Evolutionary conservation across 2,888 invertebrate genomes (phyloP).

Genomic region (Stenoptilia bipunctidactyla): DNA sequence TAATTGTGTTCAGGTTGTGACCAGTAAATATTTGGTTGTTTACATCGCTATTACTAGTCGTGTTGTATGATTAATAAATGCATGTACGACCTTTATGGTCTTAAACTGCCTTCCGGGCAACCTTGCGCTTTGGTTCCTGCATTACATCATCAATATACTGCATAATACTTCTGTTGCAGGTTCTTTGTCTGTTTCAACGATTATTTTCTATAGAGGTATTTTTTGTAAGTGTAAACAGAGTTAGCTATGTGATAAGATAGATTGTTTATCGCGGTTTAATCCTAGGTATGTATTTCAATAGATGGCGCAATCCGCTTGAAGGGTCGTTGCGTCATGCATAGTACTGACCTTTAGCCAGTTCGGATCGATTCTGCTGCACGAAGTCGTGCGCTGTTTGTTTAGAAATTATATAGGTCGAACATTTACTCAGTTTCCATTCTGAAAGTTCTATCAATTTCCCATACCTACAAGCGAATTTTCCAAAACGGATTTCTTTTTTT

Average conservation of each 20-base stretch:
- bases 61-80: conserved; percentile 40
- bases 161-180: background rate
- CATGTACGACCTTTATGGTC: conserved; percentile 41
- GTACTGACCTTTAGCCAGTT: conserved; percentile 49
- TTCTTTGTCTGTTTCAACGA: background rate
- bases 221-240: no score
- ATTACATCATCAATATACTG: conserved; percentile 49
- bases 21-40: background rate
- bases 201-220: no score
- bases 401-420: no score
- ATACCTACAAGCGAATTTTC: no score
- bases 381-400: background rate
- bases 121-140: conserved; percentile 56
- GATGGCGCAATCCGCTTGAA: conserved; percentile 52
- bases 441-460: no score
- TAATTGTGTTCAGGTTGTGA: conserved; percentile 3
- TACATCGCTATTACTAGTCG: conserved; percentile 19
- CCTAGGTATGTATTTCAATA: conserved; percentile 25
- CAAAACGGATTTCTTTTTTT: no score
- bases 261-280: conserved; percentile 10
- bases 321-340: conserved; percentile 49
- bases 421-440: no score
- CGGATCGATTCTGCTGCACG: conserved; percentile 44
- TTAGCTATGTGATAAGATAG: conserved; percentile 9
- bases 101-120: conserved; percentile 49